These are phyloP conservation scores for Alcis repandata DNA, from an alignment of 2,888 invertebrate genomes.

Conservation along the genomic window DNA sequence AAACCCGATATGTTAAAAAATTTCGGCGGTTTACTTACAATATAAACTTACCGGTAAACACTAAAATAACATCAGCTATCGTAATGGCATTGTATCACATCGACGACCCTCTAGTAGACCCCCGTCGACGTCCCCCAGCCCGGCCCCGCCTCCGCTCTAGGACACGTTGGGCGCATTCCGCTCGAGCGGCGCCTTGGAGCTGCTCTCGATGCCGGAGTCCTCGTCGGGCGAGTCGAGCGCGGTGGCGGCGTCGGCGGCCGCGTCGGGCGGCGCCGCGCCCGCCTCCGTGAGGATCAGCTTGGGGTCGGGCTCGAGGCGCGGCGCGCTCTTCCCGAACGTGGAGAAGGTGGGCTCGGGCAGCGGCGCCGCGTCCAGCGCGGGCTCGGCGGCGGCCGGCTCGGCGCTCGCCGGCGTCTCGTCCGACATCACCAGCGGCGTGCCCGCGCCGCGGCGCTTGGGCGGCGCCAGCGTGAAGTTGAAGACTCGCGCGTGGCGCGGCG, in stretches of 20 bases:
- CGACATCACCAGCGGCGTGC: slow-evolving; percentile 74
- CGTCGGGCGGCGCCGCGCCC: slow-evolving; percentile 54
- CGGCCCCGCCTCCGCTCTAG: slow-evolving; percentile 47
- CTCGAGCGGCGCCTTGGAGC: slow-evolving; percentile 86
- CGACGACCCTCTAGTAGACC: slow-evolving; percentile 34
- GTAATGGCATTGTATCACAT: slow-evolving; percentile 55
- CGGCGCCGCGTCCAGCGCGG: slow-evolving; percentile 62
- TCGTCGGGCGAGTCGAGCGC: slow-evolving; percentile 89
- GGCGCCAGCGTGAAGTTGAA: slow-evolving; percentile 80
- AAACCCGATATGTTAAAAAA: slow-evolving; percentile 44
- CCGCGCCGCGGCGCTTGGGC: slow-evolving; percentile 64
- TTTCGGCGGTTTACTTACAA: slow-evolving; percentile 30
- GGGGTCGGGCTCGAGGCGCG: slow-evolving; percentile 65
- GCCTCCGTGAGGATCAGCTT: slow-evolving; percentile 69
- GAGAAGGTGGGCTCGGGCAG: slow-evolving; percentile 85
- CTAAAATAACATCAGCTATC: slow-evolving; percentile 48
- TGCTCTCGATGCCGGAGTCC: slow-evolving; percentile 89
- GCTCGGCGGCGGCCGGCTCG: slow-evolving; percentile 59
- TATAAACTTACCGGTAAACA: slow-evolving; percentile 37
- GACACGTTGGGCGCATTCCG: slow-evolving; percentile 74
- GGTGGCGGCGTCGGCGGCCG: slow-evolving; percentile 72
- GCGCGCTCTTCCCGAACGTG: slow-evolving; percentile 85
- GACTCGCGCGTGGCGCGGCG: slow-evolving; percentile 74
- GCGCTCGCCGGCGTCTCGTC: slow-evolving; percentile 77
- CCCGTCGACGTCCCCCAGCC: slow-evolving; percentile 24